These are phyloP conservation scores for Phylloscopus whistleri DNA, from an alignment of 2,113 vertebrate genomes.

Conservation along the genomic window DNA sequence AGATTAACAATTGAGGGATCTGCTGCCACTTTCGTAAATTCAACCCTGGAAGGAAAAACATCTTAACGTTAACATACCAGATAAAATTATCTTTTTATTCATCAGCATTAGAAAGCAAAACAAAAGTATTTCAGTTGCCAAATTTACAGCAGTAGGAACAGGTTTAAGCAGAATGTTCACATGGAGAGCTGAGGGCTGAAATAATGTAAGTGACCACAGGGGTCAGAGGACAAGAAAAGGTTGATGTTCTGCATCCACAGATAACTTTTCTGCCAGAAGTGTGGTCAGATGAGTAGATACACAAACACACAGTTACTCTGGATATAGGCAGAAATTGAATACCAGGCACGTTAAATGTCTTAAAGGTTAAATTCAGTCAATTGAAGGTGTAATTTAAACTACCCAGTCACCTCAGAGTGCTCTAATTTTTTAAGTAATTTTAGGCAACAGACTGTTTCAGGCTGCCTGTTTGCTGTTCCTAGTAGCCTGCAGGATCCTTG, in stretches of 20 bases:
- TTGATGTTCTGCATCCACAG: background rate
- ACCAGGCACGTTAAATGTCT: background rate
- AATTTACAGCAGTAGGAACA: background rate
- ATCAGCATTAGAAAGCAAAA: background rate
- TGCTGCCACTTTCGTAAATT: conserved; percentile 87
- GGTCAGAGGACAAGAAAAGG: background rate
- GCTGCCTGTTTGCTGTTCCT: background rate
- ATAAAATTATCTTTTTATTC: background rate
- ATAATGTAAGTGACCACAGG: background rate
- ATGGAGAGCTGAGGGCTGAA: background rate
- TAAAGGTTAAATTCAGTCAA: background rate
- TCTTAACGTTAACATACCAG: background rate
- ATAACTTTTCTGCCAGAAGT: background rate
- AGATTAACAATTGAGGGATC: conserved; percentile 91
- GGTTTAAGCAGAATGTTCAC: background rate
- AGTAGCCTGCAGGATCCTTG: background rate
- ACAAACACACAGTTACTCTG: background rate
- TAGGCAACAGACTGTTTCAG: background rate
- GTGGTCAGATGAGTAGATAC: background rate
- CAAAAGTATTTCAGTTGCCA: background rate
- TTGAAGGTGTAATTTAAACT: background rate
- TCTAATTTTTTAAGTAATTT: background rate
- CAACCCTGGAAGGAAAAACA: conserved; percentile 76
- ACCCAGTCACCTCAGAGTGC: background rate
- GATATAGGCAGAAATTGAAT: background rate